Conservation (phyloP, 2,113 vertebrate species). For the Globicephala melas region DNA sequence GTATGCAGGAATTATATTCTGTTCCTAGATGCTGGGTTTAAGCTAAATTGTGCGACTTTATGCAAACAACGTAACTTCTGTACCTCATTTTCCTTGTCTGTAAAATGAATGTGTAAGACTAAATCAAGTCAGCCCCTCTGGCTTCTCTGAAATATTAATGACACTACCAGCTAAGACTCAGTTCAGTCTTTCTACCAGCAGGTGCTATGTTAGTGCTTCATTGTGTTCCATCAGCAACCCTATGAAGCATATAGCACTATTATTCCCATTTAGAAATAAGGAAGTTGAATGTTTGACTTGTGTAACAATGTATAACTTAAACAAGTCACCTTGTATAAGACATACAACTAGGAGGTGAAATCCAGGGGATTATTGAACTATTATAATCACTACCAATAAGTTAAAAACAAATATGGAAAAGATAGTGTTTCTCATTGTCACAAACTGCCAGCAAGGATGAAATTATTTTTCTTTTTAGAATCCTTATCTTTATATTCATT, state of each 20-base stretch:
- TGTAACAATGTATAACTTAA: background rate
- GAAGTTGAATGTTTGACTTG: background rate
- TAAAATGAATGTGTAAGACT: background rate
- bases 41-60: background rate
- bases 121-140: background rate
- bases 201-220: background rate
- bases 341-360: background rate
- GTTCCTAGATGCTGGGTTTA: background rate
- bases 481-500: background rate
- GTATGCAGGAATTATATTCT: background rate
- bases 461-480: background rate
- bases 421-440: background rate
- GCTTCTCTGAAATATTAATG: background rate
- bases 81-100: background rate
- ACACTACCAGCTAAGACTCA: background rate
- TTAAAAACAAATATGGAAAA: background rate
- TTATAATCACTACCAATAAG: background rate
- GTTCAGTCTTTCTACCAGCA: background rate
- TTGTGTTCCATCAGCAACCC: background rate
- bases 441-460: background rate
- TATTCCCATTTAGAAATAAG: background rate
- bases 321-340: background rate
- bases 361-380: background rate
- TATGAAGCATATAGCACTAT: background rate
- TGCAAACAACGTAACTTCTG: background rate